Conservation (phyloP, 2,113 vertebrate genomes). For the Motacilla alba region DNA sequence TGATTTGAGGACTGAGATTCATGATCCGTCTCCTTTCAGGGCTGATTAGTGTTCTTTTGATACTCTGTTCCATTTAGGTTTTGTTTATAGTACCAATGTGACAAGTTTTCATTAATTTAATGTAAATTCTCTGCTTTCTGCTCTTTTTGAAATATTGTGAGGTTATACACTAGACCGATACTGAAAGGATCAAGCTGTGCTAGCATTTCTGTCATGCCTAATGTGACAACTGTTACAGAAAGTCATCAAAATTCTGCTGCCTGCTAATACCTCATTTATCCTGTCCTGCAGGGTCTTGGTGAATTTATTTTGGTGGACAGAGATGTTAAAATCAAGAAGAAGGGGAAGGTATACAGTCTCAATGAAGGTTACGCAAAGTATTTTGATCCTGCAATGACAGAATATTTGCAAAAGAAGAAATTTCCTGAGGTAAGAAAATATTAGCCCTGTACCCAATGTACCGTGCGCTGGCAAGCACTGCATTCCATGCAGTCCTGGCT, state of each 20-base stretch:
- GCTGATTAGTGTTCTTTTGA: background rate
- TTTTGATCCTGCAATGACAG: conserved; percentile 87
- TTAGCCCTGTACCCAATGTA: background rate
- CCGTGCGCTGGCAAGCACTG: background rate
- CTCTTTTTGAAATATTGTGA: background rate
- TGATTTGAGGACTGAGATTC: background rate
- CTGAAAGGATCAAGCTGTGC: background rate
- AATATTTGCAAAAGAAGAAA: conserved; percentile 94
- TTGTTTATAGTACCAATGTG: background rate
- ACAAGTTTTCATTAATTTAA: background rate
- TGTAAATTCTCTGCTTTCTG: background rate
- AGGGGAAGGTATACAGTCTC: conserved; percentile 90
- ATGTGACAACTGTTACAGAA: background rate
- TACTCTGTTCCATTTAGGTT: background rate
- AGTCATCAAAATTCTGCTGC: background rate
- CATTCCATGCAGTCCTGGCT: background rate
- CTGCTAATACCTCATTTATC: background rate
- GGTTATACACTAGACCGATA: background rate
- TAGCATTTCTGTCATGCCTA: background rate
- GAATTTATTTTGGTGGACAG: conserved; percentile 94
- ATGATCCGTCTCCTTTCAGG: background rate
- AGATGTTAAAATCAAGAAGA: conserved; percentile 91
- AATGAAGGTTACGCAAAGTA: conserved; percentile 98
- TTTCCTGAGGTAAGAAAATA: conserved; percentile 86
- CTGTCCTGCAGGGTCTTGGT: conserved; percentile 81